These are phyloP conservation scores for Dasysyrphus tricinctus DNA, from an alignment of 2,888 invertebrate genomes.

Conservation along the genomic window DNA sequence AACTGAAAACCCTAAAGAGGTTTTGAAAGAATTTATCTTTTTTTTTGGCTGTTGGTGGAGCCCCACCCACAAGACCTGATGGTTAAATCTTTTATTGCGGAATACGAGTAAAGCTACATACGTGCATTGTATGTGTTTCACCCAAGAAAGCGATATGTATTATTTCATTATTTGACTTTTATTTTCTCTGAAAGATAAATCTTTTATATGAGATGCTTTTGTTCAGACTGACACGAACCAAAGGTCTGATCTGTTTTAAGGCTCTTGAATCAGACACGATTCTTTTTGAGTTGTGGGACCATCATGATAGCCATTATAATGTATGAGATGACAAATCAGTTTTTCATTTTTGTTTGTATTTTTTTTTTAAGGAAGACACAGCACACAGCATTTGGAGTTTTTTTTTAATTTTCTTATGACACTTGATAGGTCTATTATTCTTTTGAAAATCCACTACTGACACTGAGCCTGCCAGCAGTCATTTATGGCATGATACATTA, in stretches of 20 bases:
- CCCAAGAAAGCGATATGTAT: conserved; percentile 41
- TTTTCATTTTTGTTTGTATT: background rate
- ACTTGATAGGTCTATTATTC: conserved; percentile 47
- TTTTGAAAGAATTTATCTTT: background rate
- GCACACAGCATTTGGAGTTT: background rate
- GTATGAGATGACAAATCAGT: conserved; percentile 47
- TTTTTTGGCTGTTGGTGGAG: background rate
- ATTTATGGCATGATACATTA: conserved; percentile 28
- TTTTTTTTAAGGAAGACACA: background rate
- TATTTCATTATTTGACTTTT: conserved; percentile 36
- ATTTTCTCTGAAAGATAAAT: conserved; percentile 42
- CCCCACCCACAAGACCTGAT: conserved; percentile 46
- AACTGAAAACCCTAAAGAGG: conserved; percentile 1
- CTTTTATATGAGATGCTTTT: conserved; percentile 62
- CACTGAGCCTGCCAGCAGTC: background rate
- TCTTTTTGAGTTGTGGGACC: background rate
- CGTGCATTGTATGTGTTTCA: conserved; percentile 25
- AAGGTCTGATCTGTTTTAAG: conserved; percentile 22
- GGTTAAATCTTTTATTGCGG: conserved; percentile 45
- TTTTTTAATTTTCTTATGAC: conserved; percentile 23
- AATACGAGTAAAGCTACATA: conserved; percentile 23
- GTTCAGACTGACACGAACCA: conserved; percentile 47
- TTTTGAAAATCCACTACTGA: conserved; percentile 1
- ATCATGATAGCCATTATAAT: conserved; percentile 16
- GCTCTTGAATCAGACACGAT: background rate